Conservation (phyloP, 1,140 invertebrate genomes). For the Sitophilus oryzae region DNA sequence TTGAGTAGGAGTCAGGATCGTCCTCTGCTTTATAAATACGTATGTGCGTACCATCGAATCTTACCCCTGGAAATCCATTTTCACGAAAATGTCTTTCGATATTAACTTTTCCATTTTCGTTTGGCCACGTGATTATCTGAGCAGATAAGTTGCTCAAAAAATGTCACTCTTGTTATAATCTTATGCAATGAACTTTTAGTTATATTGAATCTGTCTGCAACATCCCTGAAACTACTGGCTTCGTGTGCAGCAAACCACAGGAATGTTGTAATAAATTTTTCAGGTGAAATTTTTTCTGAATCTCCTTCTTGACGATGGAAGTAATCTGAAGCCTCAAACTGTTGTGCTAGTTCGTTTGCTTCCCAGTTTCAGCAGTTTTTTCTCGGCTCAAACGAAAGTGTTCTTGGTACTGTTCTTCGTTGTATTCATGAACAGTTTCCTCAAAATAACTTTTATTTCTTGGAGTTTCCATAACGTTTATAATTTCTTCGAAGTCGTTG, state of each 20-base stretch:
- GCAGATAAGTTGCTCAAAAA: conserved; percentile 28
- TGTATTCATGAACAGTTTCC: conserved; percentile 14
- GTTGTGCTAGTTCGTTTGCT: too few relatives aligned
- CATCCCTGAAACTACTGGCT: conserved; percentile 31
- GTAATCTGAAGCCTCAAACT: conserved; percentile 12
- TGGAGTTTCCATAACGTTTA: too few relatives aligned
- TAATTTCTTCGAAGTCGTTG: too few relatives aligned
- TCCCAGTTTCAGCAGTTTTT: not conserved
- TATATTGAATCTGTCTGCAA: too few relatives aligned
- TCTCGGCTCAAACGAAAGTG: conserved; percentile 21
- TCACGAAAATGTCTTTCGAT: conserved; percentile 28
- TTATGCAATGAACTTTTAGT: conserved; percentile 28
- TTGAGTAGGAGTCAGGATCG: conserved; percentile 1
- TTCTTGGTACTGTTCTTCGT: conserved; percentile 18
- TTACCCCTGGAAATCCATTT: conserved; percentile 29
- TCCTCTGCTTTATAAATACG: not conserved
- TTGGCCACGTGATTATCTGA: conserved; percentile 30
- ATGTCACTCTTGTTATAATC: conserved; percentile 30
- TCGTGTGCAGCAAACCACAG: conserved; percentile 38
- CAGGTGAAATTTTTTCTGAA: conserved; percentile 20
- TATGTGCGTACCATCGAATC: conserved; percentile 34
- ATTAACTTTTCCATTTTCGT: conserved; percentile 23
- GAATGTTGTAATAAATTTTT: conserved; percentile 28
- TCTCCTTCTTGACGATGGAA: conserved; percentile 13
- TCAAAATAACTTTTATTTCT: too few relatives aligned